phyloP scores from a whole-genome alignment of 2,113 vertebrate species.

The Megaceryle torquata region DNA sequence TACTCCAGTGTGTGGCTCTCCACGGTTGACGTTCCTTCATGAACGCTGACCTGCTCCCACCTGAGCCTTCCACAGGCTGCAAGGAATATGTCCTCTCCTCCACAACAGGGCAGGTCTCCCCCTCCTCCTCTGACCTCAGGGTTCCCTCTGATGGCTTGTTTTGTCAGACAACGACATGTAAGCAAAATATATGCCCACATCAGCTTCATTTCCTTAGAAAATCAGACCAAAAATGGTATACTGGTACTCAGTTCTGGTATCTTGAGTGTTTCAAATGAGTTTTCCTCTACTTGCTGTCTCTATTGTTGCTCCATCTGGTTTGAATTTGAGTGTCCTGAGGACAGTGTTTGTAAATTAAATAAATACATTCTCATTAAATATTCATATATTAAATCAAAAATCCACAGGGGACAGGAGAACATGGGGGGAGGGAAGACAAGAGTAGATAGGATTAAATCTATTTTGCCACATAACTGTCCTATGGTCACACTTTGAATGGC shows the following conservation, averaged over 20 bases:
- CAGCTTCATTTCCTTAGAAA: neutral
- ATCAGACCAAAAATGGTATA: neutral
- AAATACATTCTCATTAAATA: neutral
- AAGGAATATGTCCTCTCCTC: too few species aligned
- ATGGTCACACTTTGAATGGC: neutral
- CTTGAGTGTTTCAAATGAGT: neutral
- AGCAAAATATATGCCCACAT: neutral
- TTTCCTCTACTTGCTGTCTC: neutral
- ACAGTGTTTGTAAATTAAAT: neutral
- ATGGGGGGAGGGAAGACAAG: fast-evolving
- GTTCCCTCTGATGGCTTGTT: neutral
- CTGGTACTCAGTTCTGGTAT: neutral
- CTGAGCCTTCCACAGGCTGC: neutral
- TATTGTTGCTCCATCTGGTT: neutral
- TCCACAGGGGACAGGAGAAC: fast-evolving
- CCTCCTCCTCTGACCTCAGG: fast-evolving
- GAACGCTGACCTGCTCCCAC: neutral
- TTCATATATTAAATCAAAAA: neutral
- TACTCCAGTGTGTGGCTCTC: neutral
- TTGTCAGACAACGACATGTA: neutral
- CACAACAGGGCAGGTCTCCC: fast-evolving
- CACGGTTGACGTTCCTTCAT: neutral
- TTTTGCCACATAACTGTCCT: neutral
- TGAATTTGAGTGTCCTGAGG: neutral
- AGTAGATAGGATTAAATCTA: neutral